A percentile compares a stretch with the other conserved stretches of the same genome.
These are phyloP conservation scores for Iphiclides podalirius DNA, from an alignment of 2,888 invertebrate species.

Conservation along the genomic window DNA sequence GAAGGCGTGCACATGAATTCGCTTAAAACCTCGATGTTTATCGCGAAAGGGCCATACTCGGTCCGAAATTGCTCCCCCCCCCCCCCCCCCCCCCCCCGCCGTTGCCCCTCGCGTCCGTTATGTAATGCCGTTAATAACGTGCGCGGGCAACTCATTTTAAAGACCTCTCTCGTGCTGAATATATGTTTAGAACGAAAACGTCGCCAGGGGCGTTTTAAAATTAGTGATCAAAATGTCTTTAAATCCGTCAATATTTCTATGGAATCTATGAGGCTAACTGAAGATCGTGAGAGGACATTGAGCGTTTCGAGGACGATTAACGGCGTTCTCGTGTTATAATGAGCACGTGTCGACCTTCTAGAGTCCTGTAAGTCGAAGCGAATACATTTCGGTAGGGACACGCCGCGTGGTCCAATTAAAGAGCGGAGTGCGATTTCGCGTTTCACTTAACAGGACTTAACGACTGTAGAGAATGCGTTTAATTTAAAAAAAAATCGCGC, in stretches of 20 bases:
- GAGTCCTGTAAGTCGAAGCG: background rate
- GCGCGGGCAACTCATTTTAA: no score
- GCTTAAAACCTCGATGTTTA: constrained; percentile 36
- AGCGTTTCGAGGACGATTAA: constrained; percentile 5
- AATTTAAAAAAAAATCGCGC: background rate
- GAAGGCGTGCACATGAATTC: constrained; percentile 28
- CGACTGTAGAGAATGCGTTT: background rate
- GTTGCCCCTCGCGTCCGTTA: constrained; percentile 33
- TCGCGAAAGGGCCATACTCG: constrained; percentile 31
- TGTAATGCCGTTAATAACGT: constrained; percentile 40
- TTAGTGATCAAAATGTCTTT: no score
- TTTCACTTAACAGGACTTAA: background rate
- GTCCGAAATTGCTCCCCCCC: constrained; percentile 26
- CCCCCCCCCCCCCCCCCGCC: background rate
- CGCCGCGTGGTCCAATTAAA: background rate
- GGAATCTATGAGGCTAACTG: no score
- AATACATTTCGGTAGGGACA: background rate
- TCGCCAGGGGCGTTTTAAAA: no score
- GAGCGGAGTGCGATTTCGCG: background rate
- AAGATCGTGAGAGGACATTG: no score
- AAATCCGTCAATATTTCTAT: no score
- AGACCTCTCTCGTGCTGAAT: no score
- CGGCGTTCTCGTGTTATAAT: constrained; percentile 2
- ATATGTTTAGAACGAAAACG: no score
- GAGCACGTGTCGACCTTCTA: background rate